Conservation (phyloP, 2,797 vertebrate species). For the Oryzias dopingdopingensis region DNA sequence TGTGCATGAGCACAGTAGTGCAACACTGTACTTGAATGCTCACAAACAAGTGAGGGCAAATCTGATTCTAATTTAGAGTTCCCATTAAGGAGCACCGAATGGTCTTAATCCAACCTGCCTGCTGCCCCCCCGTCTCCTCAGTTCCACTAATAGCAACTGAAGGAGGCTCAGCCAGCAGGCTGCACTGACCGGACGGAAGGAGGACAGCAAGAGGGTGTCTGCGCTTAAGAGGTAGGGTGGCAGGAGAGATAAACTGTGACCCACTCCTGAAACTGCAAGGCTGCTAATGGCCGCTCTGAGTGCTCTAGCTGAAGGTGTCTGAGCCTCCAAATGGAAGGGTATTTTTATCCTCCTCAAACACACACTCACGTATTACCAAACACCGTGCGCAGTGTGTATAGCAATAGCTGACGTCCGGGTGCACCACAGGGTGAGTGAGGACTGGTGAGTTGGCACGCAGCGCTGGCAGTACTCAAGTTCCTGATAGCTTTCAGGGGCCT, state of each 20-base stretch:
- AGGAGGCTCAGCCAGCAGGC: constrained; percentile 20
- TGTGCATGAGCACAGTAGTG: constrained; percentile 32
- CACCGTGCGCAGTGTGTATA: constrained; percentile 34
- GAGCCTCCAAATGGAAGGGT: constrained; percentile 71
- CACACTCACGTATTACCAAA: constrained; percentile 46
- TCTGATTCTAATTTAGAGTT: constrained; percentile 67
- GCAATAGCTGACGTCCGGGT: constrained; percentile 56
- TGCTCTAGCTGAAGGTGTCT: constrained; percentile 70
- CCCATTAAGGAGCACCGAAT: constrained; percentile 55
- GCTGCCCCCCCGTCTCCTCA: constrained; percentile 38
- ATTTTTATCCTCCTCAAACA: constrained; percentile 71
- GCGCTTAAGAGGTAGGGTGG: constrained; percentile 67
- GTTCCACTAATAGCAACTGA: constrained; percentile 51
- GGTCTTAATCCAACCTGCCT: constrained; percentile 53
- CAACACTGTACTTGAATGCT: constrained; percentile 46
- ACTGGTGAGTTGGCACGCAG: constrained; percentile 75
- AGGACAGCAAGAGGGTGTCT: constrained; percentile 52
- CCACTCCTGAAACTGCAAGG: constrained; percentile 61
- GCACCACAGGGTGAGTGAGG: constrained; percentile 60
- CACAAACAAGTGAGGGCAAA: constrained; percentile 40
- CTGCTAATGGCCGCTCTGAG: constrained; percentile 73
- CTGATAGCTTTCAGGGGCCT: constrained; percentile 70
- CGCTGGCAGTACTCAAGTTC: constrained; percentile 77
- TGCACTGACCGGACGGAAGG: constrained; percentile 13
- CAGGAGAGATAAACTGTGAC: constrained; percentile 75